Percentiles rank a stretch among this genome's conserved stretches.
These are phyloP conservation scores for Lasioglossum marginatum DNA, from an alignment of 2,888 invertebrate genomes.

Conservation along the genomic window DNA sequence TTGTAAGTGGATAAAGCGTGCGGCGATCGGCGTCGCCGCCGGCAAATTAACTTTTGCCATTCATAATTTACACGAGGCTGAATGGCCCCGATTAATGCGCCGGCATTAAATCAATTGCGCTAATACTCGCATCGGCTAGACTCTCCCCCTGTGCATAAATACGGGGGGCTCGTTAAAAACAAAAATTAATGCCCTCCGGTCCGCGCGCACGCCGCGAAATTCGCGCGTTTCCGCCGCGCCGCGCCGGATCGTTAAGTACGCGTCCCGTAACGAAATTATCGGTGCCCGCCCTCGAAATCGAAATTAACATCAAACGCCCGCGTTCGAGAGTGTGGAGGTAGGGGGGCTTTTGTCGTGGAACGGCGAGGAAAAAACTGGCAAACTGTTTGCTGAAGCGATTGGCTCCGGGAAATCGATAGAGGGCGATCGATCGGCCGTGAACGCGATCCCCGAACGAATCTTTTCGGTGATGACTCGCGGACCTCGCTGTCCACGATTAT, in stretches of 20 bases:
- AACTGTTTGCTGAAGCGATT: conserved; percentile 1
- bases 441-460: neutral
- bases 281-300: conserved; percentile 42
- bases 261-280: conserved; percentile 49
- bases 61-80: conserved; percentile 58
- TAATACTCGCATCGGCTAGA: conserved; percentile 32
- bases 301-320: conserved; percentile 55
- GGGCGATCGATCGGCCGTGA: neutral
- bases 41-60: conserved; percentile 64
- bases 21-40: conserved; percentile 5
- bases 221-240: conserved; percentile 40
- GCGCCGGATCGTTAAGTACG: conserved; percentile 59
- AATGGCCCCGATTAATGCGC: conserved; percentile 62
- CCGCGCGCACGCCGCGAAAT: conserved; percentile 39
- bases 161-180: conserved; percentile 62
- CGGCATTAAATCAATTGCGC: conserved; percentile 66
- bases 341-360: neutral
- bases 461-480: neutral
- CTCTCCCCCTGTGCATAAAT: conserved; percentile 44
- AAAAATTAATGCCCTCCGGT: conserved; percentile 63
- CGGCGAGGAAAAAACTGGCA: conserved; percentile 32
- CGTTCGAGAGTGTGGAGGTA: neutral
- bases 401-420: neutral
- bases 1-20: neutral
- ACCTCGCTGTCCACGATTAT: neutral